Evolutionary conservation across 2,113 vertebrate species (phyloP).

Genomic region (Pongo abelii): DNA sequence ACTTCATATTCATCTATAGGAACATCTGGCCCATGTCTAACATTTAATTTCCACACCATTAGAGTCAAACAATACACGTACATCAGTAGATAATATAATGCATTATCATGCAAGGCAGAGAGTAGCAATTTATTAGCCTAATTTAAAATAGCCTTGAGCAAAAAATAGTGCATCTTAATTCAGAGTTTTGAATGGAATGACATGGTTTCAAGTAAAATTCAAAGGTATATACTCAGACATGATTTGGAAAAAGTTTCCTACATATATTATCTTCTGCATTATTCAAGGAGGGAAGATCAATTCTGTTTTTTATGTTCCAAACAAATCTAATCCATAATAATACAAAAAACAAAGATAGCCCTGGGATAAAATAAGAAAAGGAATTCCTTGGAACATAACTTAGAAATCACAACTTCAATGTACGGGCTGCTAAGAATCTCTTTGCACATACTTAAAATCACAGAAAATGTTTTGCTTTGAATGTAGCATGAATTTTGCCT

Average conservation of each 20-base stretch:
- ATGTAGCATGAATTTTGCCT: background rate
- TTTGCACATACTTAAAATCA: conserved; percentile 70
- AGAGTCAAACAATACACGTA: conserved; percentile 89
- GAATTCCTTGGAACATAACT: conserved; percentile 73
- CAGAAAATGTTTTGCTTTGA: conserved; percentile 34
- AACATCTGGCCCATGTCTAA: conserved; percentile 90
- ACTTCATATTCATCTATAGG: conserved; percentile 88
- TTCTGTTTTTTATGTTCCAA: conserved; percentile 77
- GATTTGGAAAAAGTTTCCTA: conserved; percentile 76
- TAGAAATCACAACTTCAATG: conserved; percentile 77
- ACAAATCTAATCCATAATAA: conserved; percentile 76
- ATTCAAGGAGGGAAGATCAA: conserved; percentile 80
- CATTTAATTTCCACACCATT: conserved; percentile 91
- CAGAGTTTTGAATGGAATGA: conserved; percentile 83
- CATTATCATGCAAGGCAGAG: conserved; percentile 89
- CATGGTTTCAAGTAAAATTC: conserved; percentile 84
- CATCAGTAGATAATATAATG: conserved; percentile 91
- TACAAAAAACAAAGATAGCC: conserved; percentile 77
- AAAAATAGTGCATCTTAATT: conserved; percentile 86
- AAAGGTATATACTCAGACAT: conserved; percentile 80
- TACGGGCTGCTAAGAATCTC: conserved; percentile 74
- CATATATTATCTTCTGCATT: conserved; percentile 74
- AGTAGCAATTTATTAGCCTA: conserved; percentile 91
- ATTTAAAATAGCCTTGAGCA: conserved; percentile 91
- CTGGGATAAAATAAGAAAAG: conserved; percentile 72